A percentile compares a stretch with the other conserved stretches of the same genome.
Evolutionary conservation across 2,888 invertebrate genomes (phyloP).

Genomic region (Brassicogethes aeneus): DNA sequence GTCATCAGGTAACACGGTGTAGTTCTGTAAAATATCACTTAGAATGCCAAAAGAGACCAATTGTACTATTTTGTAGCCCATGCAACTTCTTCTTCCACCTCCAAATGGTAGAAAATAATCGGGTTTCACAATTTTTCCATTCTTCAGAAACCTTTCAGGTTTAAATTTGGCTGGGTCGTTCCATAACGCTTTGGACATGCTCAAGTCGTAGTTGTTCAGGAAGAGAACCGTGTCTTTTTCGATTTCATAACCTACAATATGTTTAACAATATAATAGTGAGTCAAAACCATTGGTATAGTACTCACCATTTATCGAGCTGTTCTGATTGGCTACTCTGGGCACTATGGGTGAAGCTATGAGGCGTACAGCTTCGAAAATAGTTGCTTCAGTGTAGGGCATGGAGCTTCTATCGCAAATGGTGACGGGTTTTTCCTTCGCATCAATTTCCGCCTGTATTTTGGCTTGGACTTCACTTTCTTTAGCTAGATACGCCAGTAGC

Average conservation of each 20-base stretch:
- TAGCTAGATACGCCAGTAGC: slow-evolving; percentile 48
- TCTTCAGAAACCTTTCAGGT: slow-evolving; percentile 53
- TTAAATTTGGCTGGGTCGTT: slow-evolving; percentile 48
- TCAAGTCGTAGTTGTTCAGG: slow-evolving; percentile 58
- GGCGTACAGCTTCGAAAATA: slow-evolving; percentile 52
- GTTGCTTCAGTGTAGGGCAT: slow-evolving; percentile 55
- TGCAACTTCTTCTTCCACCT: slow-evolving; percentile 55
- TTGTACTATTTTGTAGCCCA: slow-evolving; percentile 60
- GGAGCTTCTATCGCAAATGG: slow-evolving; percentile 38
- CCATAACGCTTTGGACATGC: slow-evolving; percentile 56
- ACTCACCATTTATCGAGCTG: slow-evolving; percentile 51
- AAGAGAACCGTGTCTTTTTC: slow-evolving; percentile 55
- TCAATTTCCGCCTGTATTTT: slow-evolving; percentile 49
- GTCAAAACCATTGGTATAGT: slow-evolving; percentile 7
- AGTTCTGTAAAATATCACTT: slow-evolving; percentile 47
- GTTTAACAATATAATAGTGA: too few species aligned
- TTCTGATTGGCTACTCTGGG: slow-evolving; percentile 57
- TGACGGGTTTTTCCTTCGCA: slow-evolving; percentile 29
- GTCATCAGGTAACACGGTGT: slow-evolving; percentile 41
- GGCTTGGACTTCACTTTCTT: slow-evolving; percentile 44
- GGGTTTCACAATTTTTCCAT: slow-evolving; percentile 49
- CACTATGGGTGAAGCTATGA: slow-evolving; percentile 58
- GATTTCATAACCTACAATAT: slow-evolving; percentile 47
- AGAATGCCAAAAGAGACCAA: slow-evolving; percentile 48
- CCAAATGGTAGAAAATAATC: slow-evolving; percentile 60